Evolutionary conservation across 2,888 invertebrate species (phyloP).

Genomic region (Liodrosophila aerea): DNA sequence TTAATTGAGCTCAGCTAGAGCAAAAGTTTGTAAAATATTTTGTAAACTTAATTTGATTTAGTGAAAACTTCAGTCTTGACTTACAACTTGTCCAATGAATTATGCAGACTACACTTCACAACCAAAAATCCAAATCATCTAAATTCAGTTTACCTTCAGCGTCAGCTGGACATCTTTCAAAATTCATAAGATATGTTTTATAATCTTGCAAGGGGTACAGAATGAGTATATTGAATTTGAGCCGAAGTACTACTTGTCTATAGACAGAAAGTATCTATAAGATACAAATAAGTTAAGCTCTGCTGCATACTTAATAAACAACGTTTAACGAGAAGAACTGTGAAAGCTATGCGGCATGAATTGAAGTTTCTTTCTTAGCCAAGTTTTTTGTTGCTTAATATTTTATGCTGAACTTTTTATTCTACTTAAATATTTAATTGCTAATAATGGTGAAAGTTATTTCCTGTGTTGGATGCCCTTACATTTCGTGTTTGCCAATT

Average conservation of each 20-base stretch:
- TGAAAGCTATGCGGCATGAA: too few species aligned
- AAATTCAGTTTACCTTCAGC: slow-evolving; percentile 24
- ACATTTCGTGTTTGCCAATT: slow-evolving; percentile 31
- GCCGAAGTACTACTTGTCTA: too few species aligned
- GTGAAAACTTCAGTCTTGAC: slow-evolving; percentile 67
- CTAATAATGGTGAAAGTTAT: too few species aligned
- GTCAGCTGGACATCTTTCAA: slow-evolving; percentile 47
- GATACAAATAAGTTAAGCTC: too few species aligned
- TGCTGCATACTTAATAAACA: too few species aligned
- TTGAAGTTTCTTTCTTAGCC: too few species aligned
- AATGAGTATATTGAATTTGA: too few species aligned
- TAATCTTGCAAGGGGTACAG: background rate
- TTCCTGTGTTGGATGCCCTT: background rate
- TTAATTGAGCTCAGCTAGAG: slow-evolving; percentile 63
- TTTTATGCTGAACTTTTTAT: background rate
- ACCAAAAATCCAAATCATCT: slow-evolving; percentile 21
- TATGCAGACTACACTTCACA: slow-evolving; percentile 58
- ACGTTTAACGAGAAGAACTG: too few species aligned
- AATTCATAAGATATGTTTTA: slow-evolving; percentile 55
- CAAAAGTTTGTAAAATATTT: slow-evolving; percentile 64
- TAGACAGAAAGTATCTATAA: too few species aligned
- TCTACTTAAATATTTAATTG: too few species aligned
- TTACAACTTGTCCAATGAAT: slow-evolving; percentile 69
- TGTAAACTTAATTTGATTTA: slow-evolving; percentile 71
- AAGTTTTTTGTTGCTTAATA: background rate